phyloP scores from a whole-genome alignment of 2,888 invertebrate species.

The Choristoneura rosaceana region DNA sequence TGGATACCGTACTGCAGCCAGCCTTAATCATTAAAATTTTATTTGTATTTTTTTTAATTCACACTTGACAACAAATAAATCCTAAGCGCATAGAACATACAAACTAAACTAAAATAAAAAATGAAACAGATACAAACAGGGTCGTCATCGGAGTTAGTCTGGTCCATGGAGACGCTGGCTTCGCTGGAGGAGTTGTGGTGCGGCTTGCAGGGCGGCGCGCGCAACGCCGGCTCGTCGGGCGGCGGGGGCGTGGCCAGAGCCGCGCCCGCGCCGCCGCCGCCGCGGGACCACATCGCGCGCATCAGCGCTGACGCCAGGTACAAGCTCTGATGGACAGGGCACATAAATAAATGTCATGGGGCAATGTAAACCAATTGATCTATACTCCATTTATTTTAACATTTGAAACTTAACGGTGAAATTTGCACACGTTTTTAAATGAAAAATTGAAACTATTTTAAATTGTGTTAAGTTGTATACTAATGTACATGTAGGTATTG shows the following conservation, averaged over 20 bases:
- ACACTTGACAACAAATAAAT: too few relatives aligned
- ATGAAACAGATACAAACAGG: constrained; percentile 65
- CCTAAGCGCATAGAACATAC: too few relatives aligned
- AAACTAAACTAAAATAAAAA: background rate
- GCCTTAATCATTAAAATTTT: too few relatives aligned
- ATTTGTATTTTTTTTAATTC: too few relatives aligned
- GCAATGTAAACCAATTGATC: too few relatives aligned
- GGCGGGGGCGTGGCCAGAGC: constrained; percentile 68
- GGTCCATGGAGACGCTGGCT: constrained; percentile 92
- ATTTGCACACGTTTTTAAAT: too few relatives aligned
- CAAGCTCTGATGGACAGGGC: constrained; percentile 87
- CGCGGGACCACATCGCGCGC: constrained; percentile 96
- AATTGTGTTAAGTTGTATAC: too few relatives aligned
- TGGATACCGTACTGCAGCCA: too few relatives aligned
- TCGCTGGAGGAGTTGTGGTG: constrained; percentile 89
- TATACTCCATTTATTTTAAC: too few relatives aligned
- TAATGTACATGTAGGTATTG: too few relatives aligned
- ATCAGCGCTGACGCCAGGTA: constrained; percentile 95
- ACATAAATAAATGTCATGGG: background rate
- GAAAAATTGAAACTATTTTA: too few relatives aligned
- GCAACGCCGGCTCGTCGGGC: constrained; percentile 78
- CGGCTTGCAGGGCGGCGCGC: constrained; percentile 80
- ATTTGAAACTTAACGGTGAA: too few relatives aligned
- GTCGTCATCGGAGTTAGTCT: constrained; percentile 92
- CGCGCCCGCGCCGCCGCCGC: constrained; percentile 64